Evolutionary conservation across 2,113 vertebrate genomes (phyloP).

Genomic region (Seriola aureovittata): DNA sequence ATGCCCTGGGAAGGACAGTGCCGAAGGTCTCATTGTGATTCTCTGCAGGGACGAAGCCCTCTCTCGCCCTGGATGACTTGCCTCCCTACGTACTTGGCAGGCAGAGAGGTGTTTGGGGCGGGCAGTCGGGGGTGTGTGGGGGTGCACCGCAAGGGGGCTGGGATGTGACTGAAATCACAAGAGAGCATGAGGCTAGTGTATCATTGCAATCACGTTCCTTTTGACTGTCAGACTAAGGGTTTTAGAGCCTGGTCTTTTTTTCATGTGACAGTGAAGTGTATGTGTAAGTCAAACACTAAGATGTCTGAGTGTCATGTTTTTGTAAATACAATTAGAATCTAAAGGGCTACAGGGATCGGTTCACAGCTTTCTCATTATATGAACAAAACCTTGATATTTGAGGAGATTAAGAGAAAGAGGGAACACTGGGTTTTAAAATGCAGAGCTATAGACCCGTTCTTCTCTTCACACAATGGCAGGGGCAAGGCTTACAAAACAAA

Average conservation of each 20-base stretch:
- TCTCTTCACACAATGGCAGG: conserved; percentile 25
- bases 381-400: conserved; percentile 53
- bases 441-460: conserved; percentile 1
- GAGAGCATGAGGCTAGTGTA: conserved; percentile 69
- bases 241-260: conserved; percentile 50
- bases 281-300: conserved; percentile 27
- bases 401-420: conserved; percentile 44
- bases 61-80: conserved; percentile 74
- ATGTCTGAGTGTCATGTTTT: conserved; percentile 51
- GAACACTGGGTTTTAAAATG: conserved; percentile 34
- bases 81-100: conserved; percentile 81
- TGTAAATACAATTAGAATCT: conserved; percentile 54
- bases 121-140: conserved; percentile 33
- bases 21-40: conserved; percentile 82
- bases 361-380: conserved; percentile 34
- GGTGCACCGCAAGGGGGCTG: conserved; percentile 68
- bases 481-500: conserved; percentile 27
- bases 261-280: conserved; percentile 34
- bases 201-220: conserved; percentile 71
- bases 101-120: conserved; percentile 72
- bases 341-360: conserved; percentile 40
- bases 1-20: conserved; percentile 57
- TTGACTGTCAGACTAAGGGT: conserved; percentile 54
- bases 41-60: conserved; percentile 75
- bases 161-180: conserved; percentile 85